Evolutionary conservation across 2,797 vertebrate species (phyloP).

Genomic region (Sparus aurata): DNA sequence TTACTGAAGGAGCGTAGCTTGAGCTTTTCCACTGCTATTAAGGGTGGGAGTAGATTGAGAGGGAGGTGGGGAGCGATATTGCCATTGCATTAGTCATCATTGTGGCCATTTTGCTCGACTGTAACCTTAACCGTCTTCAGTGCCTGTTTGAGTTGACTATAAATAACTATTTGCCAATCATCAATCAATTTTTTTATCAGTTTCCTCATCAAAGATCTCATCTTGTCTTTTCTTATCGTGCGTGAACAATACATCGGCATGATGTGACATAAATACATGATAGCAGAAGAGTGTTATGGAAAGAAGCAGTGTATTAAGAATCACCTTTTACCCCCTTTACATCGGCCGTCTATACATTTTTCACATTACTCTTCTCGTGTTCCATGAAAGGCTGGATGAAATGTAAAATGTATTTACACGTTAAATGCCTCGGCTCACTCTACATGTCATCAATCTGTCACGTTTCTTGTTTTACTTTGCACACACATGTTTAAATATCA

Average conservation of each 20-base stretch:
- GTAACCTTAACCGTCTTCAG: slow-evolving; percentile 22
- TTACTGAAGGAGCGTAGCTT: slow-evolving; percentile 21
- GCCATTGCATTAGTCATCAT: slow-evolving; percentile 53
- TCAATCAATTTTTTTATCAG: not conserved
- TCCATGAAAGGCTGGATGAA: slow-evolving; percentile 53
- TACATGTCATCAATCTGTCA: slow-evolving; percentile 1
- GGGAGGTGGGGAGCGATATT: slow-evolving; percentile 38
- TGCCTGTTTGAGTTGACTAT: slow-evolving; percentile 11
- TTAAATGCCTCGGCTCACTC: slow-evolving; percentile 18
- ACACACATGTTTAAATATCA: slow-evolving; percentile 41
- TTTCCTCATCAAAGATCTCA: slow-evolving; percentile 28
- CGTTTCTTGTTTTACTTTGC: slow-evolving; percentile 37
- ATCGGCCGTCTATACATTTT: slow-evolving; percentile 26
- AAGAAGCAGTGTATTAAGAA: slow-evolving; percentile 33
- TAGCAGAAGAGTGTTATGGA: slow-evolving; percentile 42
- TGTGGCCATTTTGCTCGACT: slow-evolving; percentile 31
- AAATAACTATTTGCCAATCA: slow-evolving; percentile 11
- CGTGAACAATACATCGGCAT: slow-evolving; percentile 50
- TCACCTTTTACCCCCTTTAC: slow-evolving; percentile 17
- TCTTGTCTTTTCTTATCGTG: slow-evolving; percentile 25
- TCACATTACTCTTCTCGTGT: slow-evolving; percentile 23
- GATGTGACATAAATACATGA: slow-evolving; percentile 58
- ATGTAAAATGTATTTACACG: slow-evolving; percentile 78
- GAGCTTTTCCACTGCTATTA: slow-evolving; percentile 34
- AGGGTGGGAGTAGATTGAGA: slow-evolving; percentile 13